A percentile compares a stretch with the other conserved stretches of the same genome.
phyloP scores from a whole-genome alignment of 2,888 invertebrate species.

The Zaprionus obscuricornis region DNA sequence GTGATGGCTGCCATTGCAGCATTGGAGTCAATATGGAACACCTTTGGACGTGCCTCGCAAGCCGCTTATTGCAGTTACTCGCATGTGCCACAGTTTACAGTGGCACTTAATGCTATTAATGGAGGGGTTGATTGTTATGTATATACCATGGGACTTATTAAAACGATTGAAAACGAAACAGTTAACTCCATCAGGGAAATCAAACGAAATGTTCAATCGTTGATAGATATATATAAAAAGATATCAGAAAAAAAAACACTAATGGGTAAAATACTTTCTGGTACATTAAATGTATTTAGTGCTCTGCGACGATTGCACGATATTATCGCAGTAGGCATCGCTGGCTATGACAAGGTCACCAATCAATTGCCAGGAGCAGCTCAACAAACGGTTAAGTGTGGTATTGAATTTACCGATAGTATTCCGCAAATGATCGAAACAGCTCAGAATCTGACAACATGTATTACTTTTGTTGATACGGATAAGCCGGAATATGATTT shows the following conservation, averaged over 20 bases:
- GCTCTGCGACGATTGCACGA: constrained; percentile 59
- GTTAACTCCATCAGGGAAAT: constrained; percentile 66
- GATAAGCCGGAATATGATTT: constrained; percentile 64
- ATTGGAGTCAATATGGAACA: constrained; percentile 49
- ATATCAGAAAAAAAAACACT: constrained; percentile 66
- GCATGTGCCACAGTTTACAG: constrained; percentile 68
- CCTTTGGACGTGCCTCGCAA: constrained; percentile 52
- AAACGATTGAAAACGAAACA: constrained; percentile 64
- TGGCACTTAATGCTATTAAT: constrained; percentile 65
- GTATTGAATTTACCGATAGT: constrained; percentile 48
- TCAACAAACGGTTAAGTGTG: constrained; percentile 45
- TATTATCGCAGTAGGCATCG: constrained; percentile 60
- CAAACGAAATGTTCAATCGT: constrained; percentile 52
- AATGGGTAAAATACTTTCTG: constrained; percentile 71
- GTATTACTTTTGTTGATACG: constrained; percentile 61
- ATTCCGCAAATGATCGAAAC: constrained; percentile 72
- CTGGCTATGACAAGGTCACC: constrained; percentile 55
- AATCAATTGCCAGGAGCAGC: constrained; percentile 65
- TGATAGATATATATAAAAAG: constrained; percentile 75
- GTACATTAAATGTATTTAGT: constrained; percentile 65
- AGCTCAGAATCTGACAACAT: constrained; percentile 63
- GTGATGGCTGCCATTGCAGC: constrained; percentile 56
- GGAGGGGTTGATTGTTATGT: constrained; percentile 73
- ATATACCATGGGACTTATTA: constrained; percentile 58
- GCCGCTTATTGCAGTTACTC: constrained; percentile 78